Conservation (phyloP, 1,140 invertebrate genomes). For the Lordiphosa stackelbergi region DNA sequence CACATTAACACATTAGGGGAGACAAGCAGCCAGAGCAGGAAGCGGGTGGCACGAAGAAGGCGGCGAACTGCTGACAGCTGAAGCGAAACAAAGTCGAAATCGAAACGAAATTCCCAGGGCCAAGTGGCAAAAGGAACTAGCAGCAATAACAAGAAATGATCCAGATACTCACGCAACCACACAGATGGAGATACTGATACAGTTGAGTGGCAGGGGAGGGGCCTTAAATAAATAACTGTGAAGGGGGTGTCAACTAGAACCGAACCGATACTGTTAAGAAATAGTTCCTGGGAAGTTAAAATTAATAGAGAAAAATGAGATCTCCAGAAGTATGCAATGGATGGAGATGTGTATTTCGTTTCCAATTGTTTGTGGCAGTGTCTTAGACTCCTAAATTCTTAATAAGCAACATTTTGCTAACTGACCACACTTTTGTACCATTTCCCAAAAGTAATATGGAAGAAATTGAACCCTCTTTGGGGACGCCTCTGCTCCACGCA, state of each 20-base stretch:
- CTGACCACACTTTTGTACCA: no score
- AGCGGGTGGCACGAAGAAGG: neutral
- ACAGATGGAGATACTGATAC: conserved; percentile 23
- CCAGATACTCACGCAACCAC: conserved; percentile 10
- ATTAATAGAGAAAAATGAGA: no score
- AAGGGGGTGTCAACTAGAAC: neutral
- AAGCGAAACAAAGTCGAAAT: conserved; percentile 39
- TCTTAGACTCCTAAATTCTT: no score
- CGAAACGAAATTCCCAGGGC: conserved; percentile 24
- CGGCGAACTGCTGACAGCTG: conserved; percentile 41
- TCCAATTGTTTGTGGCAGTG: no score
- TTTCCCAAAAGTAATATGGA: no score
- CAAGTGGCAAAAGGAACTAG: conserved; percentile 31
- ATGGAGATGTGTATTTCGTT: no score
- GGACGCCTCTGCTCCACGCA: conserved; percentile 1
- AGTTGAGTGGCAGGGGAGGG: neutral
- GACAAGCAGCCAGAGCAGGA: neutral
- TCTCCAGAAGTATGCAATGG: no score
- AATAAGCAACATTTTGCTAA: no score
- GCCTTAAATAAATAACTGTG: no score
- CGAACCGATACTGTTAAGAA: no score
- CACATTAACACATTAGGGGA: conserved; percentile 68
- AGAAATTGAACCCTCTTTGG: no score
- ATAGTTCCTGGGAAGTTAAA: no score
- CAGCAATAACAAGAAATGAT: conserved; percentile 19